Percentiles rank a stretch among this genome's conserved stretches.
Evolutionary conservation across 2,888 invertebrate species (phyloP).

Genomic region (Heliconius hortense): DNA sequence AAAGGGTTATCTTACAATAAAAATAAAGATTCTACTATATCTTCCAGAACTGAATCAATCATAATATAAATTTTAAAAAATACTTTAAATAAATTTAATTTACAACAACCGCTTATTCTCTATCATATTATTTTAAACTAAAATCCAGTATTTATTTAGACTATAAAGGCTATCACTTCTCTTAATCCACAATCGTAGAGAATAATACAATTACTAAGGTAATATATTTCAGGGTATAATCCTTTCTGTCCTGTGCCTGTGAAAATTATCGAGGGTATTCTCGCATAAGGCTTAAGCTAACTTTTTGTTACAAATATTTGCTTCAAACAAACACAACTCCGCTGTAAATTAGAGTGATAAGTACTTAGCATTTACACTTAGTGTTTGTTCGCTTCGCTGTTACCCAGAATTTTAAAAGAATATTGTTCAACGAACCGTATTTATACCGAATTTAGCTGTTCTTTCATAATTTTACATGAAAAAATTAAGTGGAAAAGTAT

Average conservation of each 20-base stretch:
- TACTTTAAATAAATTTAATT: neutral
- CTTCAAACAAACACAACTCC: conserved; percentile 1
- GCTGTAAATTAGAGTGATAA: conserved; percentile 20
- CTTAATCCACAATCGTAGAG: neutral
- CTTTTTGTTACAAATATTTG: conserved; percentile 7
- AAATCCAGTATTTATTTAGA: neutral
- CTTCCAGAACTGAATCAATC: neutral
- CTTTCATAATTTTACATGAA: neutral
- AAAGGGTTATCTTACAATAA: neutral
- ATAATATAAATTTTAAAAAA: neutral
- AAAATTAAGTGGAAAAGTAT: neutral
- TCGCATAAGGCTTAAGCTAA: neutral
- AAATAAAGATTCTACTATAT: neutral
- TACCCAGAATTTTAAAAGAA: conserved; percentile 2
- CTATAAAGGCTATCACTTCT: neutral
- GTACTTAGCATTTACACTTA: conserved; percentile 2
- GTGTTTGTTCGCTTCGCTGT: conserved; percentile 7
- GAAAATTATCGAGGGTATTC: conserved; percentile 9
- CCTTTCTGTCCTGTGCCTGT: conserved; percentile 8
- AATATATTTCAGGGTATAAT: conserved; percentile 12
- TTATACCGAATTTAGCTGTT: neutral
- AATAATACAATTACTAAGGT: neutral
- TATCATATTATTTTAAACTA: too few relatives aligned
- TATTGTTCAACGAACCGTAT: neutral
- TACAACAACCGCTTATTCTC: neutral